Evolutionary conservation across 1,140 invertebrate genomes (phyloP), one percentile per base, ranked within the genome.

Genomic region (Pseudomyrmex gracilis): DNA sequence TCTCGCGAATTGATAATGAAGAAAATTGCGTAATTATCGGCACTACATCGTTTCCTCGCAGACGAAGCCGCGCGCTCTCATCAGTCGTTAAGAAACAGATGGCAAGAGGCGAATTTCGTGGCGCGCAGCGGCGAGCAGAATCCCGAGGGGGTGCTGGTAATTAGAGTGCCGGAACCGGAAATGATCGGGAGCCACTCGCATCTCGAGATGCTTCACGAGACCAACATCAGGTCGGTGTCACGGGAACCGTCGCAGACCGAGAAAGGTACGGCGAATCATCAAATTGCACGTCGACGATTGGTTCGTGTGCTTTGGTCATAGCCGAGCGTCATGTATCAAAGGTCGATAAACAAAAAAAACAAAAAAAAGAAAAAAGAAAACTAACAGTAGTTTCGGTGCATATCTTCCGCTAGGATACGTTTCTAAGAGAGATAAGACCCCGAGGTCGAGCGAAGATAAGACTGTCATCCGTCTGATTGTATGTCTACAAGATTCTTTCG

Each of bases 161-260:
- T 94, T 68, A 90, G 93, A 89, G 92, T 94, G 64, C 93, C 93
- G 53, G 93, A 94, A 77, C 92, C 93, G 22, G 93, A 94, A 90
- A 85, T 93, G 61, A 91, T 93, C 73, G 91, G 90, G 63, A 85
- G 91, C 45, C 92, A 93, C 87, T 86, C 93, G n/a, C 91, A 93
- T 87, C 85, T 93, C 67, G 93, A 94, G 64, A 88, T 93, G 63
- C 89, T 93, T 73, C 93, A 93, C 58, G 90, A 93, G 82, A 88
- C 90, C 20, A 92, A 90, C 66, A 92, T 93, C 64, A 93, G 92
- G 73, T 89, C 93, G 3, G 86, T 92, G 45, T 92, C 93, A 7
- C 88, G 93, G 13, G 94, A 94, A 68, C 86, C 92, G 8, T 93
- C 93, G 24, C 94, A 94, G 88, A 93, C 91, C 57, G 94, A 94